A percentile compares a stretch with the other conserved stretches of the same genome.
These are phyloP conservation scores for Sinella curviseta DNA, from an alignment of 1,140 invertebrate genomes.

Conservation along the genomic window DNA sequence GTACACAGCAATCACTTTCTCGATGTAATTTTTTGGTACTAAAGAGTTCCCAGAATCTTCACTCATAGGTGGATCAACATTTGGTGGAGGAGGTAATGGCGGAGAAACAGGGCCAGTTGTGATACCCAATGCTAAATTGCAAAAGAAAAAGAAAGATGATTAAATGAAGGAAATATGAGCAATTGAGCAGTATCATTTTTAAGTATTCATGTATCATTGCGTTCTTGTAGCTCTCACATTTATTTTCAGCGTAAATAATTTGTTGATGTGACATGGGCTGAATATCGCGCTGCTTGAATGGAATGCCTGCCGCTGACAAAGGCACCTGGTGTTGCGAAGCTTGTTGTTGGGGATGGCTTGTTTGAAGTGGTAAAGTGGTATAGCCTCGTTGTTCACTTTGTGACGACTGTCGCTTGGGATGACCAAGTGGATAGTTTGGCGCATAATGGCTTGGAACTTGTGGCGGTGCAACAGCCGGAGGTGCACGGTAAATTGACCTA, in stretches of 20 bases:
- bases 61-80: conserved; percentile 74
- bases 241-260: conserved; percentile 50
- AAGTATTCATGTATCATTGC: background rate
- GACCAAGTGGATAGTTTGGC: conserved; percentile 85
- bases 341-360: conserved; percentile 47
- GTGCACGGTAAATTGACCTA: conserved; percentile 74
- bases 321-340: conserved; percentile 46
- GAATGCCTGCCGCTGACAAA: conserved; percentile 43
- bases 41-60: conserved; percentile 73
- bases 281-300: conserved; percentile 46
- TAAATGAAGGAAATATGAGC: background rate
- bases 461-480: conserved; percentile 90
- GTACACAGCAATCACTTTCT: conserved; percentile 98
- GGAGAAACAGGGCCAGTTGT: conserved; percentile 59
- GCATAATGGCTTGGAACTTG: conserved; percentile 91
- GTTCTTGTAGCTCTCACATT: conserved; percentile 34
- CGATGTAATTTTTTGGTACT: conserved; percentile 95
- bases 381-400: conserved; percentile 64
- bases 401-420: conserved; percentile 71
- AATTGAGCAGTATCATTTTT: too few relatives aligned
- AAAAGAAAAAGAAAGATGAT: conserved; percentile 12
- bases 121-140: conserved; percentile 44
- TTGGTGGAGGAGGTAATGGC: conserved; percentile 77
- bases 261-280: conserved; percentile 49
- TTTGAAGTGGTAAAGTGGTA: conserved; percentile 60